Percentiles rank a stretch among this genome's conserved stretches.
phyloP scores from a whole-genome alignment of 2,888 invertebrate genomes.

The Clistopyga incitator region DNA sequence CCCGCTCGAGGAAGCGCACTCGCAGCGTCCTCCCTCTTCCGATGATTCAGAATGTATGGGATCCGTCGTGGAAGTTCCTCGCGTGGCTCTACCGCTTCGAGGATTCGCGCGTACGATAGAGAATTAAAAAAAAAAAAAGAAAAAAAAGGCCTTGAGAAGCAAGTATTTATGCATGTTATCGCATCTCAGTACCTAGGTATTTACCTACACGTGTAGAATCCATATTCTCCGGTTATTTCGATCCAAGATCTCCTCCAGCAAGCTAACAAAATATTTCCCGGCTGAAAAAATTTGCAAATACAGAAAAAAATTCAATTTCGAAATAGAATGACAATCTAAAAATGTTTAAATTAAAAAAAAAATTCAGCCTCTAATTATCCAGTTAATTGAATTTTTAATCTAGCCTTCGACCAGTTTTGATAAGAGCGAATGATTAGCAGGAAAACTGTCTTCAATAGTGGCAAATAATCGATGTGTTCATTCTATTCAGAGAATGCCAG shows the following conservation, averaged over 20 bases:
- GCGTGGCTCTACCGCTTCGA: conserved; percentile 51
- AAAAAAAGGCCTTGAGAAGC: conserved; percentile 31
- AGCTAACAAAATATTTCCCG: not conserved
- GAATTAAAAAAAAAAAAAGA: conserved; percentile 29
- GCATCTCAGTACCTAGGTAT: conserved; percentile 46
- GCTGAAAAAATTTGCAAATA: not conserved
- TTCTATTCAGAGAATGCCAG: not conserved
- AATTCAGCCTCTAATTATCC: too few species aligned
- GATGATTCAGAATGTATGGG: conserved; percentile 48
- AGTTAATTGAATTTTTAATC: too few species aligned
- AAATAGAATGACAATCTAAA: not conserved
- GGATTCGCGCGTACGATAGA: conserved; percentile 51
- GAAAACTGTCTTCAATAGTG: not conserved
- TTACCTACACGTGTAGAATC: conserved; percentile 54
- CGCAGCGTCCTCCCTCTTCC: conserved; percentile 26
- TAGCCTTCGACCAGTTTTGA: too few species aligned
- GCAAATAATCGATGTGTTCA: not conserved
- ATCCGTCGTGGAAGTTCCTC: conserved; percentile 44
- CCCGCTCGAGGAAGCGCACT: conserved; percentile 29
- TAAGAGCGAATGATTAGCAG: too few species aligned
- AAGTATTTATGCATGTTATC: conserved; percentile 61
- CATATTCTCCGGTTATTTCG: conserved; percentile 44
- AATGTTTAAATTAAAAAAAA: too few species aligned
- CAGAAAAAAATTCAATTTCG: not conserved
- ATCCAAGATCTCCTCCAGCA: conserved; percentile 37